phyloP scores from a whole-genome alignment of 1,140 invertebrate genomes.

The Radopholus similis region DNA sequence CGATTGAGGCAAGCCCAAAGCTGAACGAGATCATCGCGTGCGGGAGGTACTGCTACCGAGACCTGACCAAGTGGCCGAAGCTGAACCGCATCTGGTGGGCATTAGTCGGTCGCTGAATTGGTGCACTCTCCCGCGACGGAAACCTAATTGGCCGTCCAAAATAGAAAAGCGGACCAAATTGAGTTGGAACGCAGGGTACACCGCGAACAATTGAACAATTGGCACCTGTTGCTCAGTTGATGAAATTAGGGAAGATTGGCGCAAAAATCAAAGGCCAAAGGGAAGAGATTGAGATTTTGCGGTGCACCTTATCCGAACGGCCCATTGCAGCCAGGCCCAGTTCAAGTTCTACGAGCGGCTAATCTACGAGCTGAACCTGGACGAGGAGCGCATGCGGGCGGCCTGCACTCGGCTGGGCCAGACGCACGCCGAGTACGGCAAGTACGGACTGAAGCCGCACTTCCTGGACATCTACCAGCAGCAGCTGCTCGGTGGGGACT shows the following conservation, averaged over 20 bases:
- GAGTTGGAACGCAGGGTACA: too few species aligned
- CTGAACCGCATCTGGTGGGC: slow-evolving; percentile 48
- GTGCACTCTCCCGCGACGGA: too few species aligned
- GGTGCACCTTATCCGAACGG: too few species aligned
- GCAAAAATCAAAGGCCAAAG: too few species aligned
- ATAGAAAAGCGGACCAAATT: neutral
- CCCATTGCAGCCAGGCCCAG: slow-evolving; percentile 49
- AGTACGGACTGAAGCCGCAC: slow-evolving; percentile 52
- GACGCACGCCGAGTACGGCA: slow-evolving; percentile 45
- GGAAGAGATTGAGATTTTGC: too few species aligned
- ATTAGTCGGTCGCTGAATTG: neutral
- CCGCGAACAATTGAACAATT: neutral
- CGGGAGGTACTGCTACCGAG: slow-evolving; percentile 47
- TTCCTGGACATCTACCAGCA: slow-evolving; percentile 55
- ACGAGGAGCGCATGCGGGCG: slow-evolving; percentile 26
- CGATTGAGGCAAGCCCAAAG: slow-evolving; percentile 55
- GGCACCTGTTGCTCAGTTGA: neutral
- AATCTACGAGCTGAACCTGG: slow-evolving; percentile 39
- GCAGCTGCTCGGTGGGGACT: slow-evolving; percentile 34
- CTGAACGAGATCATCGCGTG: slow-evolving; percentile 56
- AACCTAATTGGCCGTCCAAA: neutral
- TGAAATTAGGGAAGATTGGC: too few species aligned
- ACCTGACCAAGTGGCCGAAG: slow-evolving; percentile 54
- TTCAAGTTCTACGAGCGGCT: slow-evolving; percentile 51
- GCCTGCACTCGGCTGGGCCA: slow-evolving; percentile 29